Percentiles rank a stretch among this genome's conserved stretches.
phyloP scores from a whole-genome alignment of 2,113 vertebrate species.

The Zosterops borbonicus region DNA sequence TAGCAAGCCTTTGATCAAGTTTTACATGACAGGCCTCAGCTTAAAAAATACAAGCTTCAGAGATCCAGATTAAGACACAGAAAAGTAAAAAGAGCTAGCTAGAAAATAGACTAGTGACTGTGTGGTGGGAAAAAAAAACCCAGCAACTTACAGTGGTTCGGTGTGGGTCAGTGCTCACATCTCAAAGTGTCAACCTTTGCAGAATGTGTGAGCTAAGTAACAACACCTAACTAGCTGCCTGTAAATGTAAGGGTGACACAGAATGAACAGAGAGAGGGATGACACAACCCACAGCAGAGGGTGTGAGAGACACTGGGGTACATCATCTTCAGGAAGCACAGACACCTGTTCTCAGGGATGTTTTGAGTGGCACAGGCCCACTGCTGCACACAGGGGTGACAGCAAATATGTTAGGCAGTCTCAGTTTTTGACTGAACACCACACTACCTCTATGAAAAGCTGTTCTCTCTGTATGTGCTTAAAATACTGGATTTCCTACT shows the following conservation, averaged over 20 bases:
- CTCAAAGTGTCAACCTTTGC: not conserved
- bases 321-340: not conserved
- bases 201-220: not conserved
- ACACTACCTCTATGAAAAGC: not conserved
- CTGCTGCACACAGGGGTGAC: not conserved
- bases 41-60: conserved; percentile 53
- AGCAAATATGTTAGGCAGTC: not conserved
- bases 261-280: not conserved
- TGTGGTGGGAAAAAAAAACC: not conserved
- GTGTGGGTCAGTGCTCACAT: not conserved
- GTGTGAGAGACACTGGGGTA: not conserved
- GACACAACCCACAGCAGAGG: not conserved
- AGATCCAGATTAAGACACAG: conserved; percentile 24
- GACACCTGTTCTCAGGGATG: not conserved
- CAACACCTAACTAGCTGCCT: not conserved
- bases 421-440: not conserved
- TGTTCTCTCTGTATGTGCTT: accelerated
- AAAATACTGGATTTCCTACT: not conserved
- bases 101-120: not conserved
- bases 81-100: conserved; percentile 31
- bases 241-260: not conserved
- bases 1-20: conserved; percentile 47
- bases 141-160: not conserved
- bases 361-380: not conserved
- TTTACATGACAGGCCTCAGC: conserved; percentile 24